Percentiles rank a stretch among this genome's conserved stretches.
Conservation (phyloP, 1,140 invertebrate genomes). For the Tetraneura akinire region DNA sequence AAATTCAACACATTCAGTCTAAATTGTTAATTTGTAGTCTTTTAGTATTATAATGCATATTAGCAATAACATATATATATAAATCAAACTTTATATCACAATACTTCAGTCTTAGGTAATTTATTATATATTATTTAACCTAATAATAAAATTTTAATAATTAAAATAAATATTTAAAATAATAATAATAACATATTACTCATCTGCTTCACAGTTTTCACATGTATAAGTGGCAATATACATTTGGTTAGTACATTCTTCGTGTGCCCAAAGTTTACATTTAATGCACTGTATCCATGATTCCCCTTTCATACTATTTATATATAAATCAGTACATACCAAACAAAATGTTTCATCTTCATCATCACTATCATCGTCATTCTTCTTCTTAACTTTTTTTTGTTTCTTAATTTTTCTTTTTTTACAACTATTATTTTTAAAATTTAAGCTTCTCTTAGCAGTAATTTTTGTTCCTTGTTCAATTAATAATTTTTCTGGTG, state of each 20-base stretch:
- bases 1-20: too few species aligned
- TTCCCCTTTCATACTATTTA: background rate
- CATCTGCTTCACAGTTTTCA: slow-evolving; percentile 9
- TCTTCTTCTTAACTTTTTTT: background rate
- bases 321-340: background rate
- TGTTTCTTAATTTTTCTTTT: background rate
- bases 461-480: background rate
- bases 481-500: background rate
- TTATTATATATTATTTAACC: too few species aligned
- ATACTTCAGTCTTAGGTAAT: too few species aligned
- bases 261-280: slow-evolving; percentile 17
- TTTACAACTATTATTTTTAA: background rate
- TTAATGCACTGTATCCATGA: background rate
- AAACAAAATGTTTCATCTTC: slow-evolving; percentile 24
- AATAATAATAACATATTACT: background rate
- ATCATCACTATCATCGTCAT: background rate
- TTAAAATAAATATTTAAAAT: too few species aligned
- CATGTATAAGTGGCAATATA: background rate
- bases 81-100: too few species aligned
- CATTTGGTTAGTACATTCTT: background rate
- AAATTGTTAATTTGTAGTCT: background rate
- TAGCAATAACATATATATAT: too few species aligned
- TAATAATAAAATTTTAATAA: too few species aligned
- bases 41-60: too few species aligned
- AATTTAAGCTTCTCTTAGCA: slow-evolving; percentile 8